Evolutionary conservation across 2,797 vertebrate genomes (phyloP).

Genomic region (Cryptoblepharus egeriae): DNA sequence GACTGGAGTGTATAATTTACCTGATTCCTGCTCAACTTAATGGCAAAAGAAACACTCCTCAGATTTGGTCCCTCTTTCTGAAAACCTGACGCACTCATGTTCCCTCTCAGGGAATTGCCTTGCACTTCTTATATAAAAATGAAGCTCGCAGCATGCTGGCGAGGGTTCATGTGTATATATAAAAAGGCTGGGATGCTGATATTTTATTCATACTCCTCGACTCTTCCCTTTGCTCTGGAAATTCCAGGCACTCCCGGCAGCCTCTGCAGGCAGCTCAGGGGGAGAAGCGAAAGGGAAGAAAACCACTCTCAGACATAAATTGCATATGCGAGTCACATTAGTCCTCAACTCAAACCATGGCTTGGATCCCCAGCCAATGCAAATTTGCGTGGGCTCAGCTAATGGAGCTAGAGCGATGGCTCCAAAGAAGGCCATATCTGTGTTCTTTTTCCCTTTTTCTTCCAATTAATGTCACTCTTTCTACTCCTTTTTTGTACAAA

Average conservation of each 20-base stretch:
- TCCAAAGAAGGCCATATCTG: not conserved
- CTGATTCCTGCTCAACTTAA: constrained; percentile 62
- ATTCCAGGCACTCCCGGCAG: constrained; percentile 67
- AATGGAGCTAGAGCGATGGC: not conserved
- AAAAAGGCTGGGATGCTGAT: constrained; percentile 66
- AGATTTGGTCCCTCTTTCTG: constrained; percentile 68
- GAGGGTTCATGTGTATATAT: not conserved
- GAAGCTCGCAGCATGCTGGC: constrained; percentile 61
- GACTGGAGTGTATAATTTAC: constrained; percentile 69
- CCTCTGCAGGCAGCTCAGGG: constrained; percentile 52
- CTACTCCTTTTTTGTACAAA: not conserved
- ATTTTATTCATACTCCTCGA: constrained; percentile 74
- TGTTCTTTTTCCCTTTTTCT: not conserved
- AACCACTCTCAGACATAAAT: constrained; percentile 69
- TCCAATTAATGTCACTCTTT: constrained; percentile 18
- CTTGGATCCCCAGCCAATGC: constrained; percentile 26
- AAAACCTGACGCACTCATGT: constrained; percentile 50
- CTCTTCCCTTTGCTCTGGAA: constrained; percentile 69
- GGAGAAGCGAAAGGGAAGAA: constrained; percentile 55
- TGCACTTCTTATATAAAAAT: constrained; percentile 67
- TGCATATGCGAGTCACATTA: constrained; percentile 71
- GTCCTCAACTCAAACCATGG: constrained; percentile 54
- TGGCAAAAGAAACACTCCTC: constrained; percentile 66
- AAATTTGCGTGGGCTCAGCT: not conserved
- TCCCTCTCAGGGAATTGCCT: constrained; percentile 53